Percentiles rank a stretch among this genome's conserved stretches.
Evolutionary conservation across 2,888 invertebrate species (phyloP).

Genomic region (Apamea sordens): DNA sequence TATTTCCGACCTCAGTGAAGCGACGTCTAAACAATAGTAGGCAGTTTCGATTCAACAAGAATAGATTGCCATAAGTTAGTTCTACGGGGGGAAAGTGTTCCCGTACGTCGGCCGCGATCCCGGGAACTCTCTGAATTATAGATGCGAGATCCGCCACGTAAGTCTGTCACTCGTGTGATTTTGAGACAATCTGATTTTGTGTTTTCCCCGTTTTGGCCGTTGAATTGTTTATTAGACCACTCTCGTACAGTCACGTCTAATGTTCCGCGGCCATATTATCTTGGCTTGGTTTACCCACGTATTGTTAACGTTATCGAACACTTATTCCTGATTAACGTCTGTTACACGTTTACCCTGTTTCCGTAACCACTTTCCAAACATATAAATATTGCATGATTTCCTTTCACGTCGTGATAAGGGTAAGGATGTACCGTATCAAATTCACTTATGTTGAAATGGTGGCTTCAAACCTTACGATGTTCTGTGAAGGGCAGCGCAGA

Average conservation of each 20-base stretch:
- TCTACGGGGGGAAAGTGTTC: constrained; percentile 77
- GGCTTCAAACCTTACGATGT: constrained; percentile 25
- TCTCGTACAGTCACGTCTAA: constrained; percentile 82
- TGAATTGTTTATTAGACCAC: constrained; percentile 88
- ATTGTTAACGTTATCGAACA: constrained; percentile 67
- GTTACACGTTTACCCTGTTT: constrained; percentile 63
- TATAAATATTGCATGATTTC: constrained; percentile 70
- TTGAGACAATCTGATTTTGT: constrained; percentile 90
- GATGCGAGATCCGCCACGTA: constrained; percentile 83
- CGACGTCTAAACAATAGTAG: constrained; percentile 65
- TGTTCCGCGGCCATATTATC: constrained; percentile 80
- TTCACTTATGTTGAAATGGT: constrained; percentile 52
- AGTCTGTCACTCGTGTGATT: constrained; percentile 88
- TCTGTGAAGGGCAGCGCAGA: constrained; percentile 14
- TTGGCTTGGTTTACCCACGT: constrained; percentile 71
- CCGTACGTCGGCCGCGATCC: constrained; percentile 67
- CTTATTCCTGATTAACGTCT: constrained; percentile 69
- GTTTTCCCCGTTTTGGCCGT: constrained; percentile 86
- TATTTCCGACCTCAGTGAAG: constrained; percentile 55
- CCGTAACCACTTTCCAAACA: constrained; percentile 62
- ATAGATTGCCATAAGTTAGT: constrained; percentile 81
- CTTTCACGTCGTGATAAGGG: constrained; percentile 65
- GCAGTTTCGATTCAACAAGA: constrained; percentile 72
- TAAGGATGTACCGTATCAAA: constrained; percentile 55
- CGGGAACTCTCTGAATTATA: constrained; percentile 85